A percentile compares a stretch with the other conserved stretches of the same genome.
Evolutionary conservation across 1,140 invertebrate species (phyloP).

Genomic region (Drosophila takahashii): DNA sequence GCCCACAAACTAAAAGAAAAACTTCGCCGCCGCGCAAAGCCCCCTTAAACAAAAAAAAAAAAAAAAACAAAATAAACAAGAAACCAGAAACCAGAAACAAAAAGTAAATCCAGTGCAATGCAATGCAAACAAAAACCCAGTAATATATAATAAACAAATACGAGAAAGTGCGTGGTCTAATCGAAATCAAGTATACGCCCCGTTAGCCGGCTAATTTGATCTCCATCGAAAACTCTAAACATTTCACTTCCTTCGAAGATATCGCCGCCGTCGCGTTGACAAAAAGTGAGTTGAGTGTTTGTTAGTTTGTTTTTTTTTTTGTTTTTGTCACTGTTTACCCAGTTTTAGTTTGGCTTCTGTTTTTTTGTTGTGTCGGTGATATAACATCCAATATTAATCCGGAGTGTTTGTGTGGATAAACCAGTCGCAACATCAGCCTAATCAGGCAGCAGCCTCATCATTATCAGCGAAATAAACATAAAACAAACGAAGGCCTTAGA

Average conservation of each 20-base stretch:
- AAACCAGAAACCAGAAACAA: too few species aligned
- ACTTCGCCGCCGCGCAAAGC: not conserved
- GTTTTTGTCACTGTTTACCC: conserved; percentile 35
- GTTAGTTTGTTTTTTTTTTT: conserved; percentile 20
- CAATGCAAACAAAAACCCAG: not conserved
- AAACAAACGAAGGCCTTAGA: not conserved
- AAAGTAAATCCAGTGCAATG: conserved; percentile 6
- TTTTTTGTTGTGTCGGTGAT: conserved; percentile 17
- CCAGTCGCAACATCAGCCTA: not conserved
- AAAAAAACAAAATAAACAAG: too few species aligned
- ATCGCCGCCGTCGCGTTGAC: conserved; percentile 11
- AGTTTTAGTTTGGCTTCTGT: conserved; percentile 16
- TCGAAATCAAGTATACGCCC: conserved; percentile 66
- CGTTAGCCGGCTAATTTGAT: conserved; percentile 14
- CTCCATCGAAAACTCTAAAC: not conserved
- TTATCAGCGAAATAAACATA: conserved; percentile 20
- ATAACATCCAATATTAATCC: not conserved
- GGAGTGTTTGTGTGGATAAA: conserved; percentile 8
- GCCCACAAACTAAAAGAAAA: conserved; percentile 54
- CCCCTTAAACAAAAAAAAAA: conserved; percentile 13
- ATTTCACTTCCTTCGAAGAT: not conserved
- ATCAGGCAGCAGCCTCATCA: conserved; percentile 13
- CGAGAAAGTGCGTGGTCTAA: conserved; percentile 54
- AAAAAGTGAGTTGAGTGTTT: conserved; percentile 35
- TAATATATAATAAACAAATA: conserved; percentile 23